Percentiles rank a stretch among this genome's conserved stretches.
These are phyloP conservation scores for Lichenostomus cassidix DNA, from an alignment of 2,113 vertebrate species.

Conservation along the genomic window DNA sequence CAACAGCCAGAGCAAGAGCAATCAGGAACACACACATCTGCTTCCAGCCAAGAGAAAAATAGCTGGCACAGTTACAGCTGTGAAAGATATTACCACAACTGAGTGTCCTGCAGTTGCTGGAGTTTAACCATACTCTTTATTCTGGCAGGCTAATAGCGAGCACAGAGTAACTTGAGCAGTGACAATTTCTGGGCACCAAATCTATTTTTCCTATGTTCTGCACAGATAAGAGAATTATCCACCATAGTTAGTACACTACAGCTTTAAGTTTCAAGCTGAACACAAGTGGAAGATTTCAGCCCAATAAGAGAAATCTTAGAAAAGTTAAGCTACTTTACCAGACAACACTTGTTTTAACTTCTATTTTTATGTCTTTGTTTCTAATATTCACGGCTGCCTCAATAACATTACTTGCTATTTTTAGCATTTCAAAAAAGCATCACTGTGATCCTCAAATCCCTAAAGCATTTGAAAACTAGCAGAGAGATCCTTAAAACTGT, in stretches of 20 bases:
- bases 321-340: background rate
- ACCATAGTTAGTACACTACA: background rate
- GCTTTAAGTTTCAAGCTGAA: background rate
- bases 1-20: background rate
- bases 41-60: background rate
- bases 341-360: background rate
- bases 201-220: background rate
- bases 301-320: background rate
- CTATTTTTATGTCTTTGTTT: background rate
- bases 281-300: background rate
- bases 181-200: background rate
- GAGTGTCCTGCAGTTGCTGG: background rate
- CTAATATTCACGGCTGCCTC: background rate
- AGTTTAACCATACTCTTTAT: background rate
- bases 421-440: background rate
- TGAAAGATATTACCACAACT: background rate
- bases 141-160: background rate
- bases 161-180: background rate
- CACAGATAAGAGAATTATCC: background rate
- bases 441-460: background rate
- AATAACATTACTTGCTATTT: background rate
- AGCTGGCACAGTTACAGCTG: background rate
- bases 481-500: background rate
- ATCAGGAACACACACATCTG: background rate
- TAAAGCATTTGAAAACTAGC: background rate